Conservation (phyloP, 1,140 invertebrate genomes). For the Platyscapa corneri region DNA sequence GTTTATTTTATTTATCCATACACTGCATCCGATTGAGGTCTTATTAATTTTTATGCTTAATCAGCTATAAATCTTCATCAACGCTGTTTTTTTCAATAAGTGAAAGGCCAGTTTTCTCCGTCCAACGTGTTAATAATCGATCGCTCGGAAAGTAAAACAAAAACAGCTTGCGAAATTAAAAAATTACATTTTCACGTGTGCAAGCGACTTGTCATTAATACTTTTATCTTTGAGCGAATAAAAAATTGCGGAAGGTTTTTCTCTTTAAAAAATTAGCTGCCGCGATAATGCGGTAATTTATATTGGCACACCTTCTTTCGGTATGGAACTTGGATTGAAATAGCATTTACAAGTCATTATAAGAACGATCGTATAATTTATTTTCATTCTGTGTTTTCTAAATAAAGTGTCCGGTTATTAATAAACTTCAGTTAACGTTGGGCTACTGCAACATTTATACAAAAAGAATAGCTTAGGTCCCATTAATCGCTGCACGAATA, state of each 20-base stretch:
- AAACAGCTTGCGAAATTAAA: neutral
- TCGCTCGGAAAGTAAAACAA: neutral
- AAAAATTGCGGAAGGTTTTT: neutral
- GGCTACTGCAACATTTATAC: too few species aligned
- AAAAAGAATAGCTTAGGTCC: neutral
- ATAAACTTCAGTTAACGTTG: too few species aligned
- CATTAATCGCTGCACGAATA: neutral
- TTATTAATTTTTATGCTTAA: neutral
- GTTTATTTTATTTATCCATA: conserved; percentile 1
- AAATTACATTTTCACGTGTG: neutral
- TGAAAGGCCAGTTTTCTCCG: neutral
- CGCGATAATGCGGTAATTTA: neutral
- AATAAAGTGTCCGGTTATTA: too few species aligned
- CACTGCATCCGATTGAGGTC: neutral
- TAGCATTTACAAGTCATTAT: too few species aligned
- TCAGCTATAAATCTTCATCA: neutral
- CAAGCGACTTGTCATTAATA: neutral
- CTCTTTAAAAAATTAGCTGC: neutral
- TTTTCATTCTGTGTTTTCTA: too few species aligned
- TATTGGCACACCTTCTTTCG: neutral
- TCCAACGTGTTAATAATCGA: too few species aligned
- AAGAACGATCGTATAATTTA: too few species aligned
- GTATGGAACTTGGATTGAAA: neutral
- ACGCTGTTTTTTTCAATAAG: neutral
- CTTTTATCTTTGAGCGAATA: neutral